A percentile compares a stretch with the other conserved stretches of the same genome.
Conservation (phyloP, 2,797 vertebrate genomes). For the Trichosurus vulpecula region DNA sequence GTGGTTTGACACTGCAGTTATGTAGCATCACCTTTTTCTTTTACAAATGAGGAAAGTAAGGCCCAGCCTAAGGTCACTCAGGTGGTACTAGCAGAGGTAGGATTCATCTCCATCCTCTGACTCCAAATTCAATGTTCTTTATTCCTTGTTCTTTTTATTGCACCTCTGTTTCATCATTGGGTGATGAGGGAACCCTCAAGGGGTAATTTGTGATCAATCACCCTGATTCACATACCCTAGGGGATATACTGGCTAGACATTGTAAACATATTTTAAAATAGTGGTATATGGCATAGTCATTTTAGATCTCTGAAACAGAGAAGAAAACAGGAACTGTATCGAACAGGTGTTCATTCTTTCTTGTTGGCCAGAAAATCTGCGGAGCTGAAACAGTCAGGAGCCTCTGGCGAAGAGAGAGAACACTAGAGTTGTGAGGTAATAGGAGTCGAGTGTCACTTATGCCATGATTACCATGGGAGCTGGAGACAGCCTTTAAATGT, state of each 20-base stretch:
- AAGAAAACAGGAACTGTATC: not conserved
- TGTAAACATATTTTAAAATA: constrained; percentile 1
- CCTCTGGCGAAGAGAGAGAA: not conserved
- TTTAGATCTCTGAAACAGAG: not conserved
- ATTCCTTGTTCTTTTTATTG: not conserved
- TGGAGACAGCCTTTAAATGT: not conserved
- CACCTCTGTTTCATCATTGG: not conserved
- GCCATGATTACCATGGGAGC: not conserved
- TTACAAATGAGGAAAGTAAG: not conserved
- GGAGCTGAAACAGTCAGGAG: not conserved
- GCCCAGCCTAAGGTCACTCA: not conserved
- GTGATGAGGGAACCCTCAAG: not conserved
- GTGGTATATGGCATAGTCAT: not conserved
- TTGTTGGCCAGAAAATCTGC: not conserved
- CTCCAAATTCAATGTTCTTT: not conserved
- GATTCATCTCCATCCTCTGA: not conserved
- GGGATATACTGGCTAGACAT: not conserved
- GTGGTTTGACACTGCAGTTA: not conserved
- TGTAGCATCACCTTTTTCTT: not conserved
- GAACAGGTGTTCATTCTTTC: not conserved
- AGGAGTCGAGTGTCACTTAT: not conserved
- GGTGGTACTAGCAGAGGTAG: not conserved
- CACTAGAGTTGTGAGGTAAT: not conserved
- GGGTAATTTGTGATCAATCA: too few species aligned
- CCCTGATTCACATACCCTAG: not conserved